Conservation (phyloP, 2,113 vertebrate species). For the Brienomyrus brachyistius region DNA sequence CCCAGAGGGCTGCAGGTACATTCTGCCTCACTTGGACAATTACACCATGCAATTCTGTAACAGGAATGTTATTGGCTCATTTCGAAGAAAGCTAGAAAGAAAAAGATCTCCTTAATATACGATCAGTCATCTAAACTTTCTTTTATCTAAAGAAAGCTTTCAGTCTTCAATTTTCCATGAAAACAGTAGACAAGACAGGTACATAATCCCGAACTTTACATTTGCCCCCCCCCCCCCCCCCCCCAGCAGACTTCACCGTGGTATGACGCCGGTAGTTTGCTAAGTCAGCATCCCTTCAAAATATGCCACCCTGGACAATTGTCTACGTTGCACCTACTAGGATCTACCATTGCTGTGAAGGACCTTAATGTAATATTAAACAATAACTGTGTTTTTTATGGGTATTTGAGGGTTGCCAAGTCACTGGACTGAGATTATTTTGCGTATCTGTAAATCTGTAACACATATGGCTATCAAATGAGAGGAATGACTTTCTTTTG, state of each 20-base stretch:
- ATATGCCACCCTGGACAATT: not conserved
- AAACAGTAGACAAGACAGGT: not conserved
- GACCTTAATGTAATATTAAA: not conserved
- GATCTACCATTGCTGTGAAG: not conserved
- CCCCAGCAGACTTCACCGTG: not conserved
- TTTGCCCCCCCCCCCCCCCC: too few relatives aligned
- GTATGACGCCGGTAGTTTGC: not conserved
- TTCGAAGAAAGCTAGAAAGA: slow-evolving; percentile 11
- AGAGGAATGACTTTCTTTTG: not conserved
- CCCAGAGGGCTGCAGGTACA: not conserved
- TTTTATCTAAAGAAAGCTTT: not conserved
- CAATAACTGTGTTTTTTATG: not conserved
- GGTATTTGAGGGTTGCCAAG: not conserved
- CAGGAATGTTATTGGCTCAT: not conserved
- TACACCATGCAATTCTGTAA: not conserved
- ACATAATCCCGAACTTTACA: not conserved
- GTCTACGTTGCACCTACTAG: not conserved
- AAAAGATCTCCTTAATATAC: not conserved
- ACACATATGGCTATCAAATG: not conserved
- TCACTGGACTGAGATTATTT: not conserved
- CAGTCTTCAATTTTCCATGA: not conserved
- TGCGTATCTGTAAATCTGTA: not conserved
- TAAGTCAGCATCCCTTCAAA: not conserved
- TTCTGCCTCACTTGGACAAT: not conserved
- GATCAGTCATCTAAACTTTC: not conserved